These are phyloP conservation scores for Drosophila hamatofila DNA, from an alignment of 2,888 invertebrate genomes.

Conservation along the genomic window DNA sequence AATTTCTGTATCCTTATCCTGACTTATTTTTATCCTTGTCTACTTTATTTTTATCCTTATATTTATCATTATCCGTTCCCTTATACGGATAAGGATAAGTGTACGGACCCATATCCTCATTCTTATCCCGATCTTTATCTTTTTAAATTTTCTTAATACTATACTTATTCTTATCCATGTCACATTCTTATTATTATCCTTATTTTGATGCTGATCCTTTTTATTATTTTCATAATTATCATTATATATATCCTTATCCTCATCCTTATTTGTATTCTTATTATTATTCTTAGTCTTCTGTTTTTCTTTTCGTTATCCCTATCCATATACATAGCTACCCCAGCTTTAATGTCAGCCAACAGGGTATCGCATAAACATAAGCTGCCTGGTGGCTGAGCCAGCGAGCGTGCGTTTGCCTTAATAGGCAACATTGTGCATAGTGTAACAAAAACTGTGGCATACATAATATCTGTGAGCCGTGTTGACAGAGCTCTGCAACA, in stretches of 20 bases:
- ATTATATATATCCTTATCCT: not conserved
- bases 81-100: too few relatives aligned
- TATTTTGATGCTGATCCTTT: not conserved
- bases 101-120: not conserved
- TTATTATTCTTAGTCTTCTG: too few relatives aligned
- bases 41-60: not conserved
- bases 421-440: conserved; percentile 52
- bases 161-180: too few relatives aligned
- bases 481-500: conserved; percentile 42
- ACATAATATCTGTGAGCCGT: conserved; percentile 34
- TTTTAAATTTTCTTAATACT: too few relatives aligned
- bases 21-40: not conserved
- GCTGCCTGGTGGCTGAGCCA: conserved; percentile 3
- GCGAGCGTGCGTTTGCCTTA: conserved; percentile 65
- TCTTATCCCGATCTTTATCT: too few relatives aligned
- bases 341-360: not conserved
- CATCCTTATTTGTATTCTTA: too few relatives aligned
- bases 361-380: conserved; percentile 26
- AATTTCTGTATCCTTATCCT: not conserved
- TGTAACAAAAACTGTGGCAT: conserved; percentile 46
- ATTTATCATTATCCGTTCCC: too few relatives aligned
- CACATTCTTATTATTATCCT: too few relatives aligned
- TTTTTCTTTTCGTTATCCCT: not conserved
- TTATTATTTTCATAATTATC: not conserved
- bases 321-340: not conserved